Evolutionary conservation across 2,888 invertebrate species (phyloP).

Genomic region (Seira ritae): DNA sequence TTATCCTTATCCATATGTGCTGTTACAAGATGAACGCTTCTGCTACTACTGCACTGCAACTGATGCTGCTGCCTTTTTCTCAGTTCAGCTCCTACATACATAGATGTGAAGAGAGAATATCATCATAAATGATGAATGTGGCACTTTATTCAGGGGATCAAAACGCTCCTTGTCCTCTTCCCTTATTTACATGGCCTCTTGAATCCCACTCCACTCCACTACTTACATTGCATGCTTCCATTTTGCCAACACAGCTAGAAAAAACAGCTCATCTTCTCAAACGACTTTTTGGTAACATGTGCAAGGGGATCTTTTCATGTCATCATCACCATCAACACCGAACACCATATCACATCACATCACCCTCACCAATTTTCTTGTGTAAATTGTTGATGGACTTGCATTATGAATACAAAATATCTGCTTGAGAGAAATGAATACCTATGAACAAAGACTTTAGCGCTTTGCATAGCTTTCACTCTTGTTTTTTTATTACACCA

Average conservation of each 20-base stretch:
- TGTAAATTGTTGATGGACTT: conserved; percentile 46
- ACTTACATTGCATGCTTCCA: background rate
- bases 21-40: background rate
- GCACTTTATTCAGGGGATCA: conserved; percentile 17
- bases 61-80: too few species aligned
- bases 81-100: too few species aligned
- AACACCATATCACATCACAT: too few species aligned
- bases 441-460: conserved; percentile 3
- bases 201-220: background rate
- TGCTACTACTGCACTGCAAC: too few species aligned
- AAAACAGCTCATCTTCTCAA: conserved; percentile 6
- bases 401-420: conserved; percentile 47
- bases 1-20: background rate
- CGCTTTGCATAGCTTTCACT: too few species aligned
- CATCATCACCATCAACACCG: background rate
- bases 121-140: conserved; percentile 24
- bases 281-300: conserved; percentile 21
- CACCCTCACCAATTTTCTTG: conserved; percentile 15
- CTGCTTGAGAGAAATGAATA: background rate
- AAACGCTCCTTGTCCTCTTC: background rate
- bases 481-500: too few species aligned
- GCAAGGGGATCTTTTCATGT: conserved; percentile 18
- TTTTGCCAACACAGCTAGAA: background rate
- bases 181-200: conserved; percentile 8
- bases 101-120: conserved; percentile 4